These are phyloP conservation scores for Protaetia brevitarsis DNA, from an alignment of 1,140 invertebrate species.

Conservation along the genomic window DNA sequence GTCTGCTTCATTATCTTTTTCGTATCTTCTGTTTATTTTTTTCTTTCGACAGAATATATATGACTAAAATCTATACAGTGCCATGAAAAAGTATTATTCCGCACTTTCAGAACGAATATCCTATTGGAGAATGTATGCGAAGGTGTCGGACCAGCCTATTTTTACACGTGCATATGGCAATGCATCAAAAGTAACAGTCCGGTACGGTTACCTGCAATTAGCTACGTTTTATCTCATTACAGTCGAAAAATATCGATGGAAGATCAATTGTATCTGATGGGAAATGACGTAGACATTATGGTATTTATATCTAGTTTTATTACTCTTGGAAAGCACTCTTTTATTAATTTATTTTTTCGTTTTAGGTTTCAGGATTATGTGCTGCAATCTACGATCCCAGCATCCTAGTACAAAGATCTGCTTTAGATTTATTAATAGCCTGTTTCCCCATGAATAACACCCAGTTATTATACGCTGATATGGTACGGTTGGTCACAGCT, in stretches of 20 bases:
- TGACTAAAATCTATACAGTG: too few species aligned
- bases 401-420: conserved; percentile 83
- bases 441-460: conserved; percentile 86
- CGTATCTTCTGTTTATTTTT: too few species aligned
- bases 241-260: conserved; percentile 79
- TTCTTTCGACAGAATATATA: too few species aligned
- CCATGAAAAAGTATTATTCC: too few species aligned
- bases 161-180: conserved; percentile 89
- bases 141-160: conserved; percentile 74
- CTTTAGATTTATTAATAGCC: conserved; percentile 78
- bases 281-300: conserved; percentile 82
- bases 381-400: conserved; percentile 75
- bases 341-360: not conserved
- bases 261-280: conserved; percentile 83
- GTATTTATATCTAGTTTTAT: conserved; percentile 49
- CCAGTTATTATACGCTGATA: conserved; percentile 70
- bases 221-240: conserved; percentile 78
- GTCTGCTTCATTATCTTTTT: too few species aligned
- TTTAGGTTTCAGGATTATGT: conserved; percentile 52
- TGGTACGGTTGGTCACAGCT: conserved; percentile 75
- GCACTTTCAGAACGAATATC: conserved; percentile 67
- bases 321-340: not conserved
- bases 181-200: conserved; percentile 78
- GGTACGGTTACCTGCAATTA: conserved; percentile 81
- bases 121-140: conserved; percentile 77